Percentiles rank a stretch among this genome's conserved stretches.
Conservation (phyloP, 1,140 invertebrate genomes). For the Scaptomyza graminum region DNA sequence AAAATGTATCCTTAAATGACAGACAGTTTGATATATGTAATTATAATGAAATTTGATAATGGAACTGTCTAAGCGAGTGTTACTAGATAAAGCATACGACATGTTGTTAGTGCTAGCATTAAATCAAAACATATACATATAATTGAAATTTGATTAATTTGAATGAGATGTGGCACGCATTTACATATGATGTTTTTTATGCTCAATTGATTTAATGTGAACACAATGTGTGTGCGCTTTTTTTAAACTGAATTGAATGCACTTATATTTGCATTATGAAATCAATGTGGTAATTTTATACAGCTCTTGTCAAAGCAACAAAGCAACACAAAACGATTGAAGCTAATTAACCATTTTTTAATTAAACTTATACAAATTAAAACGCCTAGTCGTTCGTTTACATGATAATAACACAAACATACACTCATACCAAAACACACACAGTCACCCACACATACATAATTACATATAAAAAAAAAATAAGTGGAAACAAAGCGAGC, state of each 20-base stretch:
- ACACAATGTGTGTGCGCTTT: too few relatives aligned
- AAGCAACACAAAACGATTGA: constrained; percentile 53
- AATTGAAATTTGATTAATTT: constrained; percentile 21
- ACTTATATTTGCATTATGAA: constrained; percentile 30
- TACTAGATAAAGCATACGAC: not conserved
- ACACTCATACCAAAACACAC: constrained; percentile 8
- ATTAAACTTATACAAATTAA: constrained; percentile 57
- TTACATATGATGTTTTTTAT: constrained; percentile 19
- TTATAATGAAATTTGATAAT: constrained; percentile 26
- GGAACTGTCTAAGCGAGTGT: not conserved
- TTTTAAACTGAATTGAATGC: too few relatives aligned
- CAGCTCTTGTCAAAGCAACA: constrained; percentile 60
- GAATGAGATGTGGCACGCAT: constrained; percentile 1
- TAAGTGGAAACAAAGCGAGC: constrained; percentile 24
- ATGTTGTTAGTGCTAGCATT: constrained; percentile 3
- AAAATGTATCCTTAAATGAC: constrained; percentile 16
- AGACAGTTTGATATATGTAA: constrained; percentile 21
- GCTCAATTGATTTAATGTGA: constrained; percentile 28
- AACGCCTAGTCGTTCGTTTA: constrained; percentile 20
- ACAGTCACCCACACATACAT: constrained; percentile 7
- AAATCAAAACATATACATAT: constrained; percentile 12
- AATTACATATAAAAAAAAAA: constrained; percentile 2
- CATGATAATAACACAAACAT: not conserved
- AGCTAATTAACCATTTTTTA: constrained; percentile 74
- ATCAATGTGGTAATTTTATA: constrained; percentile 53